Evolutionary conservation across 2,888 invertebrate genomes (phyloP).

Genomic region (Caenorhabditis parvicauda): DNA sequence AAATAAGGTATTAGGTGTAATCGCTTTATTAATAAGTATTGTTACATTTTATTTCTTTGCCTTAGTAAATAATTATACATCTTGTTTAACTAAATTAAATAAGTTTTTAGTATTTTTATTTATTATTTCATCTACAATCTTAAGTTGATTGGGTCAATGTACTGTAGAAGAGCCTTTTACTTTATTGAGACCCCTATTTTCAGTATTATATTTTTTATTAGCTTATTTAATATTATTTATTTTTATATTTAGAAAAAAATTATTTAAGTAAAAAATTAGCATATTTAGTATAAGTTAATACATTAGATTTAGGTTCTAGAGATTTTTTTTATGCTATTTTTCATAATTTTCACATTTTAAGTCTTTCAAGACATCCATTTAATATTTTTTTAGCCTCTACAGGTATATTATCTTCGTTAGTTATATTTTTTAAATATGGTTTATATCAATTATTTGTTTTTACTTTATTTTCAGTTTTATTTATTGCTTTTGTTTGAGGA

Average conservation of each 20-base stretch:
- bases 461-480: constrained; percentile 40
- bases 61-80: constrained; percentile 46
- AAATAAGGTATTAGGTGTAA: constrained; percentile 77
- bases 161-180: constrained; percentile 38
- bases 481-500: constrained; percentile 45
- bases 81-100: constrained; percentile 40
- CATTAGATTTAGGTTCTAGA: constrained; percentile 47
- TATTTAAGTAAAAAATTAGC: constrained; percentile 39
- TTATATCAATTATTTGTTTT: constrained; percentile 40
- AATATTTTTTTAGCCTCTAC: constrained; percentile 43
- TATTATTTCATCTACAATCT: constrained; percentile 39
- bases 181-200: constrained; percentile 40
- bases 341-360: constrained; percentile 58
- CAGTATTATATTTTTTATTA: constrained; percentile 46
- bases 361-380: constrained; percentile 48
- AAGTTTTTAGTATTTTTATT: constrained; percentile 39
- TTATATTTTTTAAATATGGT: constrained; percentile 52
- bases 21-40: constrained; percentile 67
- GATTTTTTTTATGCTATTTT: constrained; percentile 35
- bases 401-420: constrained; percentile 45
- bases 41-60: constrained; percentile 47
- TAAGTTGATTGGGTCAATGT: constrained; percentile 46
- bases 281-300: constrained; percentile 39
- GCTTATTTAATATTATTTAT: constrained; percentile 34
- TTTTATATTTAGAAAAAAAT: constrained; percentile 28